A percentile compares a stretch with the other conserved stretches of the same genome.
Conservation (phyloP, 2,113 vertebrate genomes). For the Oenanthe oenanthe region DNA sequence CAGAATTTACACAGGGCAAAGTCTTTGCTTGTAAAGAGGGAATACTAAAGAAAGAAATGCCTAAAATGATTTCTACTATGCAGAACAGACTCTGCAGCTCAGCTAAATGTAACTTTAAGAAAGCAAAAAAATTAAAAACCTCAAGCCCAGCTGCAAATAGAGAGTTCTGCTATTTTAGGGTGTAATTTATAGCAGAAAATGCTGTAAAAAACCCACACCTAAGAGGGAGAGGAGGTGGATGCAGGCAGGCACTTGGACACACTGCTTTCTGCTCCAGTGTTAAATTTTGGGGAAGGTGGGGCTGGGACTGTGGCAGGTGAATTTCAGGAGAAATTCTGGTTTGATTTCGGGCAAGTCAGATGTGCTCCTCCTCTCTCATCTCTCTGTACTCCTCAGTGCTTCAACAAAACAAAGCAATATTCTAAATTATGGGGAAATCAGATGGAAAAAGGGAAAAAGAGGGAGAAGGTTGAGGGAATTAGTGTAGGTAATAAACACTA, state of each 20-base stretch:
- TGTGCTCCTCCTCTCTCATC: fast-evolving
- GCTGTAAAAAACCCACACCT: fast-evolving
- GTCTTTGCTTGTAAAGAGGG: background rate
- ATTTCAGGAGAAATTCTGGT: background rate
- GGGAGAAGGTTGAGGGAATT: background rate
- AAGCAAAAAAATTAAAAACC: background rate
- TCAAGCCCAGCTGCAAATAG: background rate
- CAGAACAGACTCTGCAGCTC: background rate
- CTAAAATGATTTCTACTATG: background rate
- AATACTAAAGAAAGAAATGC: background rate
- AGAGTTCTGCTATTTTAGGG: background rate
- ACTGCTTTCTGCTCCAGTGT: background rate
- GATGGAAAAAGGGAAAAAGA: background rate
- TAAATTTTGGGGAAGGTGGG: background rate
- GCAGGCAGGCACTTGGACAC: background rate
- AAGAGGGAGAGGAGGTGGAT: background rate
- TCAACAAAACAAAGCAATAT: background rate
- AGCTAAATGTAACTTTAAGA: background rate
- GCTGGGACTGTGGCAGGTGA: background rate
- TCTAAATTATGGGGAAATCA: background rate
- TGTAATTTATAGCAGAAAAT: background rate
- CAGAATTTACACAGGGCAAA: background rate
- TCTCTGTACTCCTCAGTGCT: background rate
- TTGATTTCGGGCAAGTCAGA: background rate
- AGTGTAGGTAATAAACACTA: background rate